phyloP scores from a whole-genome alignment of 2,888 invertebrate species.

The Limenitis camilla region DNA sequence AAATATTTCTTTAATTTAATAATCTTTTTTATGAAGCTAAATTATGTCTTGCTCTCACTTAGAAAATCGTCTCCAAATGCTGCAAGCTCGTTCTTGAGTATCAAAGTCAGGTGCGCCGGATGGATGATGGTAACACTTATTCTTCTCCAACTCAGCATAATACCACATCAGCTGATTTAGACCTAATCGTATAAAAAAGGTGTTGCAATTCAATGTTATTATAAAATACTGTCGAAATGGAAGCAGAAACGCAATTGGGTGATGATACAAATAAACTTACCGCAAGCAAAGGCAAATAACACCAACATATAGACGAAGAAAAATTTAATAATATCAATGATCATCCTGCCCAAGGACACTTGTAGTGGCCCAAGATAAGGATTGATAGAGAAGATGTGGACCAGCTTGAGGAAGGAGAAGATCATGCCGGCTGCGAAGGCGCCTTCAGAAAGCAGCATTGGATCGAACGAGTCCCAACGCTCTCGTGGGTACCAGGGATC shows the following conservation, averaged over 20 bases:
- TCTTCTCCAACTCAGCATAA: slow-evolving; percentile 90
- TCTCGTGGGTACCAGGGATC: slow-evolving; percentile 92
- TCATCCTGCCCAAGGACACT: slow-evolving; percentile 95
- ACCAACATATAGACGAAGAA: slow-evolving; percentile 95
- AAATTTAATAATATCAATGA: slow-evolving; percentile 95
- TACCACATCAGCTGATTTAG: slow-evolving; percentile 95
- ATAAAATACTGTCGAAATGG: no score
- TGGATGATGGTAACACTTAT: slow-evolving; percentile 85
- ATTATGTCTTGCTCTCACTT: slow-evolving; percentile 74
- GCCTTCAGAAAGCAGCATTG: slow-evolving; percentile 93
- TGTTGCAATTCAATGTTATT: no score
- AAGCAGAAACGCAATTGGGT: background rate
- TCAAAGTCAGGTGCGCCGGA: slow-evolving; percentile 88
- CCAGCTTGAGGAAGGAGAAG: slow-evolving; percentile 94
- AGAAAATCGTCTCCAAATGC: slow-evolving; percentile 91
- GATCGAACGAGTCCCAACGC: slow-evolving; percentile 96
- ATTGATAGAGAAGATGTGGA: slow-evolving; percentile 97
- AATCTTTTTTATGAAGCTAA: background rate
- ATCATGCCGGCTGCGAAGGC: slow-evolving; percentile 98
- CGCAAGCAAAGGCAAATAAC: slow-evolving; percentile 96
- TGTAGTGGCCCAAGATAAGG: slow-evolving; percentile 95
- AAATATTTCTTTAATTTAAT: background rate
- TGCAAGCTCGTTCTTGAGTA: slow-evolving; percentile 86
- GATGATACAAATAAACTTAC: slow-evolving; percentile 49
- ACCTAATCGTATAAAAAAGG: no score